Conservation (phyloP, 1,140 invertebrate genomes). For the Maconellicoccus hirsutus region DNA sequence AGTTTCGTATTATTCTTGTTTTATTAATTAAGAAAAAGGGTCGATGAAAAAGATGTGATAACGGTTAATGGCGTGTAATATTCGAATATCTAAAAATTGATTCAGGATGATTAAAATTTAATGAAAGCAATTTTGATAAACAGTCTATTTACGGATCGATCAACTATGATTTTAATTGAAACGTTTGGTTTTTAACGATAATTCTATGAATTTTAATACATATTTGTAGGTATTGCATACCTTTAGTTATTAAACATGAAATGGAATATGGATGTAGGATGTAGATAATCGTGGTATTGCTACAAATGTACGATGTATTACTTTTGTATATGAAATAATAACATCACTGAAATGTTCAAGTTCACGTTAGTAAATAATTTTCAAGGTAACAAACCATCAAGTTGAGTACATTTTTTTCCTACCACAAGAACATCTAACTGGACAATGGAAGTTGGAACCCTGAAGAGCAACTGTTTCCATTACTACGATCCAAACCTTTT, state of each 20-base stretch:
- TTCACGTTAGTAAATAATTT: neutral
- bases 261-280: too few relatives aligned
- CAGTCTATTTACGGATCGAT: too few relatives aligned
- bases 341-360: neutral
- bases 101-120: neutral
- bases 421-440: neutral
- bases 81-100: neutral
- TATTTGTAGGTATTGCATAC: too few relatives aligned
- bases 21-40: conserved; percentile 6
- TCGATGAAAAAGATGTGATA: neutral
- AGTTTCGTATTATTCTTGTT: neutral
- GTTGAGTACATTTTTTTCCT: neutral
- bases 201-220: too few relatives aligned
- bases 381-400: neutral
- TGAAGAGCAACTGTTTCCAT: neutral
- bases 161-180: too few relatives aligned
- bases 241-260: too few relatives aligned
- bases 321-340: too few relatives aligned
- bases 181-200: too few relatives aligned
- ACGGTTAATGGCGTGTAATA: neutral
- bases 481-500: neutral
- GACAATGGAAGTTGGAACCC: neutral
- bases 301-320: too few relatives aligned
- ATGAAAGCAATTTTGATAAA: neutral
- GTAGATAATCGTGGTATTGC: too few relatives aligned